Evolutionary conservation across 2,888 invertebrate species (phyloP).

Genomic region (Thera britannica): DNA sequence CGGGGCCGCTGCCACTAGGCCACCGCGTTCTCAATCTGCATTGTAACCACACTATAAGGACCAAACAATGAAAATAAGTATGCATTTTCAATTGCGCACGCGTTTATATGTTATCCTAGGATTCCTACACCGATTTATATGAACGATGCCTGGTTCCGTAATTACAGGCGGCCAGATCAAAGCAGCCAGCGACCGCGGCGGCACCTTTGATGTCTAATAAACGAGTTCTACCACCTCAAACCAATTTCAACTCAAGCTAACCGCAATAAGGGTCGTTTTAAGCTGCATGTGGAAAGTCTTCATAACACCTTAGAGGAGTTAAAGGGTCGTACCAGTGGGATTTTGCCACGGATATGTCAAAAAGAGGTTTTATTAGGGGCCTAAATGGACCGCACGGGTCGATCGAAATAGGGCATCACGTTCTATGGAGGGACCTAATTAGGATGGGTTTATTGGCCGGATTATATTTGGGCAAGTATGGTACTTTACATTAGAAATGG

Average conservation of each 20-base stretch:
- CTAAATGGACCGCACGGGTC: conserved; percentile 79
- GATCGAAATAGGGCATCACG: conserved; percentile 67
- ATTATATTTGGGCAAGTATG: conserved; percentile 4
- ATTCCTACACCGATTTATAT: conserved; percentile 53
- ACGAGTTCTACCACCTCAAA: conserved; percentile 54
- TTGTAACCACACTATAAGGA: conserved; percentile 24
- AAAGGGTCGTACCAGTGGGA: conserved; percentile 82
- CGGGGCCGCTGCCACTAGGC: too few species aligned
- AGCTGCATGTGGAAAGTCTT: conserved; percentile 46
- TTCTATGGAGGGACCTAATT: conserved; percentile 54
- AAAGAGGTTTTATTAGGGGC: conserved; percentile 82
- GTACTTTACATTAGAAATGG: too few species aligned
- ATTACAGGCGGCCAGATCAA: conserved; percentile 78
- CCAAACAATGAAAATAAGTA: conserved; percentile 34
- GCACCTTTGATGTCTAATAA: conserved; percentile 81
- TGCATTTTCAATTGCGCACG: conserved; percentile 40
- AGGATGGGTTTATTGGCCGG: conserved; percentile 27
- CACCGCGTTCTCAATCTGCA: conserved; percentile 17
- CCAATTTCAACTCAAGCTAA: conserved; percentile 29
- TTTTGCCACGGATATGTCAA: conserved; percentile 86
- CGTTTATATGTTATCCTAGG: conserved; percentile 58
- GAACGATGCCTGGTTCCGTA: conserved; percentile 68
- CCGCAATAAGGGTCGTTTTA: conserved; percentile 38
- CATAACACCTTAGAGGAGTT: conserved; percentile 81
- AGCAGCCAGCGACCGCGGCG: conserved; percentile 73